Percentiles rank a stretch among this genome's conserved stretches.
Evolutionary conservation across 2,888 invertebrate genomes (phyloP).

Genomic region (Aplocera efformata): DNA sequence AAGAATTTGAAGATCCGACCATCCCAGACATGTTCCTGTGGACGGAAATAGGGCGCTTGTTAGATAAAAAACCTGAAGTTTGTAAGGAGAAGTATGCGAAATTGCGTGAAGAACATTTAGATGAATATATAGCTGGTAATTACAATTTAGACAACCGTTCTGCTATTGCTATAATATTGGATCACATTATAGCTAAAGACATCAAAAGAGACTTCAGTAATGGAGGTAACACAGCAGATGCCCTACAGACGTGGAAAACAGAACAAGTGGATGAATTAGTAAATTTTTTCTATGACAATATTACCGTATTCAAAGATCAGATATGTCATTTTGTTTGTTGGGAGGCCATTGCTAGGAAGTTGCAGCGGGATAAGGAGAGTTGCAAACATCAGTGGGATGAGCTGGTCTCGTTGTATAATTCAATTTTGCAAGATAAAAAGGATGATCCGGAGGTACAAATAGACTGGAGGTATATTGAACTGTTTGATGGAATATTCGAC

Average conservation of each 20-base stretch:
- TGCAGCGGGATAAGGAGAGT: slow-evolving; percentile 35
- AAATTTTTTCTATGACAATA: slow-evolving; percentile 57
- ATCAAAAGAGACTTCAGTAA: slow-evolving; percentile 40
- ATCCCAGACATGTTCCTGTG: slow-evolving; percentile 68
- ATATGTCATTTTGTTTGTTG: slow-evolving; percentile 64
- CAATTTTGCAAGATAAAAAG: slow-evolving; percentile 61
- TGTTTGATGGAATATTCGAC: slow-evolving; percentile 70
- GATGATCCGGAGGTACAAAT: slow-evolving; percentile 67
- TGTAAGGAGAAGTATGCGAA: slow-evolving; percentile 54
- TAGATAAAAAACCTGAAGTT: slow-evolving; percentile 53
- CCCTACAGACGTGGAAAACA: slow-evolving; percentile 39
- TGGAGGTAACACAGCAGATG: slow-evolving; percentile 15
- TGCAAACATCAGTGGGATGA: slow-evolving; percentile 61
- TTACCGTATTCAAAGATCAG: slow-evolving; percentile 60
- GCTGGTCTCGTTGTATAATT: slow-evolving; percentile 50
- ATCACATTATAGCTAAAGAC: slow-evolving; percentile 61
- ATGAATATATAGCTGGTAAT: slow-evolving; percentile 42
- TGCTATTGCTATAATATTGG: slow-evolving; percentile 58
- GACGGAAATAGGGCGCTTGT: slow-evolving; percentile 63
- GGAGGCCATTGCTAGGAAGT: slow-evolving; percentile 47
- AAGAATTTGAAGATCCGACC: slow-evolving; percentile 62
- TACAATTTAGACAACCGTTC: slow-evolving; percentile 48
- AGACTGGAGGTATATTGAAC: slow-evolving; percentile 68
- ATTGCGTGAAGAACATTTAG: slow-evolving; percentile 48
- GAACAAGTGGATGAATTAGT: slow-evolving; percentile 55